Evolutionary conservation across 2,888 invertebrate species (phyloP), one percentile per base, ranked within the genome.

Genomic region (Catocala fraxini): DNA sequence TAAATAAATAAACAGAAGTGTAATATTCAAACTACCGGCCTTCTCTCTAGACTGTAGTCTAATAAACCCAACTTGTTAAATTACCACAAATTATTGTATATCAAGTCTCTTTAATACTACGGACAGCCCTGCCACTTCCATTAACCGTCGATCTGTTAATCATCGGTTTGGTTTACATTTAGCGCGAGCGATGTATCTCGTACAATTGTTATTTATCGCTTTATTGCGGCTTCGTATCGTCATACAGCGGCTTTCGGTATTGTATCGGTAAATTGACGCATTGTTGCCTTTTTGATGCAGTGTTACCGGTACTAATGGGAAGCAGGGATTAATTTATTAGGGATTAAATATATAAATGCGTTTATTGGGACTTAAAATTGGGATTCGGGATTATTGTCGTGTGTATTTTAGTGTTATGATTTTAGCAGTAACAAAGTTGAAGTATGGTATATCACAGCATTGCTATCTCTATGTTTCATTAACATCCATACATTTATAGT

Each of bases 91-190:
- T 7, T 39, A 39, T 39, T 6, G 0, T 39, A 9, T 7, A 4
- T 6, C 35, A 39, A 39, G 1, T 39, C 6, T 11, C n/a, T 6
- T 15, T 13, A 34, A 42, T 15, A 2, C 7, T 80, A 73, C 41
- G 84, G 80, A 79, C 87, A 75, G 6, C 56, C 61, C 63, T 65
- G 48, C 42, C 55, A 46, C 57, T 25, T 71, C 76, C 80, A 88
- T 89, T 89, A 90, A 86, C 88, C 81, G 81, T 68, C 86, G 89
- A 90, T 89, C 88, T 89, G 92, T 92, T 92, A 92, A 92, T 93
- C 93, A 91, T 86, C 80, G 82, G 82, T 84, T 80, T 86, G 88
- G 82, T 90, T 89, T 90, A 90, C 87, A 82, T 82, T 82, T 67
- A 53, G 61, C 68, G 68, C 73, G 70, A 68, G 81, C 82, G 77